Conservation (phyloP, 2,797 vertebrate genomes). For the Eulemur rubriventer region DNA sequence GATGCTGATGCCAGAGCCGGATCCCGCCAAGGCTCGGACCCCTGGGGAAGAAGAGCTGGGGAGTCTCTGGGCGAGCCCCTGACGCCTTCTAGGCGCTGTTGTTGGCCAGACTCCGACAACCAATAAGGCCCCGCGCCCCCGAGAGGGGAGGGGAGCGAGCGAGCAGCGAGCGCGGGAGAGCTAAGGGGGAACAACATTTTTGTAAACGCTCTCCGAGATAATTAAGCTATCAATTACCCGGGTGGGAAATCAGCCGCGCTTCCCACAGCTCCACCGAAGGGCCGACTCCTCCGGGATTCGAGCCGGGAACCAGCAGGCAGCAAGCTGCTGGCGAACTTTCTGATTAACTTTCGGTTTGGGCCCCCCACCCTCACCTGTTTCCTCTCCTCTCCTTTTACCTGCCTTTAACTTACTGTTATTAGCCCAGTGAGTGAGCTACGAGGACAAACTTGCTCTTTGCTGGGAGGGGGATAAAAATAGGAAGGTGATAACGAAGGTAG, state of each 20-base stretch:
- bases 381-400: not conserved
- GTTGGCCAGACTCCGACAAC: conserved; percentile 37
- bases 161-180: conserved; percentile 28
- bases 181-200: conserved; percentile 60
- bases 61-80: not conserved
- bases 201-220: conserved; percentile 72
- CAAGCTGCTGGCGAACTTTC: conserved; percentile 76
- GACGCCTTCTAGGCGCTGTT: not conserved
- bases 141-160: not conserved
- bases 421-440: not conserved
- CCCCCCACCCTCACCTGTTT: not conserved
- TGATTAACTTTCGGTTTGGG: conserved; percentile 68
- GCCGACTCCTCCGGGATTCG: conserved; percentile 69
- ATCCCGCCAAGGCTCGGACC: not conserved
- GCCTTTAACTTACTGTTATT: not conserved
- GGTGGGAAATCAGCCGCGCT: conserved; percentile 67
- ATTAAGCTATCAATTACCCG: conserved; percentile 77
- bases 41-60: not conserved
- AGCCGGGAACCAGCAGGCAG: conserved; percentile 69
- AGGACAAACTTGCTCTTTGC: not conserved
- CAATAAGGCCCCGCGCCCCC: conserved; percentile 55
- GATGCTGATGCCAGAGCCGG: not conserved
- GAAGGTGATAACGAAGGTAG: not conserved
- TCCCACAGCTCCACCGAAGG: conserved; percentile 63
- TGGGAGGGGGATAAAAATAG: not conserved